phyloP scores from a whole-genome alignment of 2,113 vertebrate species.

The Callionymus lyra region DNA sequence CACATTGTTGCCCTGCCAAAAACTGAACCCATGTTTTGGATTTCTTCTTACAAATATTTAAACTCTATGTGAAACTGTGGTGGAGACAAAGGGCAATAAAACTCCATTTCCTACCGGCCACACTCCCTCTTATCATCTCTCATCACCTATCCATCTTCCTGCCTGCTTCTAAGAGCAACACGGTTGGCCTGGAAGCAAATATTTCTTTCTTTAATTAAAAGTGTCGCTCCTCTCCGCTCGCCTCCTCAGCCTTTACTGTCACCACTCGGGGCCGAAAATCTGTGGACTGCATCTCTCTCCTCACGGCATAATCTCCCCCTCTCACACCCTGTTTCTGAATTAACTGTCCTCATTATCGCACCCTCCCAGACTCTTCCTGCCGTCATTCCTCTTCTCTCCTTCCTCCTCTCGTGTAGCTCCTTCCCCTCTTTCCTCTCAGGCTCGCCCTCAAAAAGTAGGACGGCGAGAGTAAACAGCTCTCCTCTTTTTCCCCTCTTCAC shows the following conservation, averaged over 20 bases:
- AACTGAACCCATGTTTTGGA: too few species aligned
- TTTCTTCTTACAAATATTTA: too few species aligned
- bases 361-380: slow-evolving; percentile 45
- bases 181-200: slow-evolving; percentile 42
- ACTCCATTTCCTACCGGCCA: too few species aligned
- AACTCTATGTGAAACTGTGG: too few species aligned
- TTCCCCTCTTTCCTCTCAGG: slow-evolving; percentile 19
- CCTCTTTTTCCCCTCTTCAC: slow-evolving; percentile 4
- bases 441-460: slow-evolving; percentile 42
- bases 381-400: slow-evolving; percentile 5
- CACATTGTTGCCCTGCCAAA: too few species aligned
- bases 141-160: too few species aligned
- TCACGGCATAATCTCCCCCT: slow-evolving; percentile 54
- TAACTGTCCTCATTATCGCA: slow-evolving; percentile 59
- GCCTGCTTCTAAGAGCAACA: slow-evolving; percentile 6
- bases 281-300: slow-evolving; percentile 48
- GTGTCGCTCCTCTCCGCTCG: slow-evolving; percentile 32
- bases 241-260: slow-evolving; percentile 35
- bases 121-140: too few species aligned
- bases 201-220: slow-evolving; percentile 55
- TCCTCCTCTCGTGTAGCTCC: slow-evolving; percentile 7
- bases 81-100: too few species aligned
- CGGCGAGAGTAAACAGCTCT: slow-evolving; percentile 7
- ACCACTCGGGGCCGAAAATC: slow-evolving; percentile 58
- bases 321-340: slow-evolving; percentile 58